Evolutionary conservation across 2,797 vertebrate species (phyloP), one percentile per base, ranked within the genome.

Genomic region (Helostoma temminkii): DNA sequence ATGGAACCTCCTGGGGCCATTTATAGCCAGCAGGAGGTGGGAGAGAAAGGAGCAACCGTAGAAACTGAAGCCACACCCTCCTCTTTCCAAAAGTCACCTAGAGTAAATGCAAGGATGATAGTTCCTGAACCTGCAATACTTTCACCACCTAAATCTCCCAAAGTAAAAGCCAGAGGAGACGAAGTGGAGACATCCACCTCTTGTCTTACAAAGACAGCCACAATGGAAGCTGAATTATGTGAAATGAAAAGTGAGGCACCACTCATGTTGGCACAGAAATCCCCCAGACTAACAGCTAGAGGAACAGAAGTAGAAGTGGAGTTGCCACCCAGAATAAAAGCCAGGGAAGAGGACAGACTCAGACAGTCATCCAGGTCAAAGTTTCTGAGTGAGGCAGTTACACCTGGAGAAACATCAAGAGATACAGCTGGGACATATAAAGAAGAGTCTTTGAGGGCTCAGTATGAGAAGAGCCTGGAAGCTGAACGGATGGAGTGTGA

Each of bases 401-500:
- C 59, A 49, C 21, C 86, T 54, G 74, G 59, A 6, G 41, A 30
- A 1, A 66, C 18, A 63, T 56, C 59, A 54, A 54, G 37, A 32
- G 72, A 58, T 66, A n/a, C 34, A 28, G 7, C 0, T 28, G 67
- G 76, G 11, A 19, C 42, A 6, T 49, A 55, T 49, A 39, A 71
- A 46, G 79, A 74, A 32, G 71, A 77, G 50, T 83, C 85, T 52
- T 47, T 87, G 25, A 92, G 91, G 77, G 87, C 81, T 66, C 74
- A 84, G 12, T 84, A 89, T 62, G 89, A 90, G 65, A 89, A 85
- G 82, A 90, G 81, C 42, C 69, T 91, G 16, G 88, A 93, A 19
- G 86, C 74, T 26, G 90, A 92, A n/a, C 41, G 73, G 3, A 79
- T 87, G 34, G 88, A 92, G 70, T 88, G 83, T 81, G 90, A 93